A percentile compares a stretch with the other conserved stretches of the same genome.
Conservation (phyloP, 2,113 vertebrate genomes). For the Heptranchias perlo region DNA sequence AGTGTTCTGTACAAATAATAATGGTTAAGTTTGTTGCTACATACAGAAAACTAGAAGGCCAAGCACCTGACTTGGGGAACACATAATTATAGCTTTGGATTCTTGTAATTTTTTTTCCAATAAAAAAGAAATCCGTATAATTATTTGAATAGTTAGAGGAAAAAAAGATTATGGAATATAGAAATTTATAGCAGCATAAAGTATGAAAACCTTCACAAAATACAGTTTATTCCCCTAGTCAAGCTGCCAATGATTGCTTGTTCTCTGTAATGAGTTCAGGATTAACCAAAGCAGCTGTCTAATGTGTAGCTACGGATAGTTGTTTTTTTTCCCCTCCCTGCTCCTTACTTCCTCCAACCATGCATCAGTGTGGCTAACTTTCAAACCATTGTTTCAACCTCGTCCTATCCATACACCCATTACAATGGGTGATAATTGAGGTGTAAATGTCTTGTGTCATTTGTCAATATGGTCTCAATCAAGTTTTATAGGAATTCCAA, state of each 20-base stretch:
- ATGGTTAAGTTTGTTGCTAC: not conserved
- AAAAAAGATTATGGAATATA: not conserved
- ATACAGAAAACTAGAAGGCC: not conserved
- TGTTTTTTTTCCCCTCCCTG: not conserved
- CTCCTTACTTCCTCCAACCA: not conserved
- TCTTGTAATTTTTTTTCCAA: not conserved
- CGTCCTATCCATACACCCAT: not conserved
- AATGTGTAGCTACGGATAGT: not conserved
- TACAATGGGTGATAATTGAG: not conserved
- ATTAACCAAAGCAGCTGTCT: not conserved
- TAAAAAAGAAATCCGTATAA: not conserved
- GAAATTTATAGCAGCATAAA: not conserved
- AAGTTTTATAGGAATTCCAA: not conserved
- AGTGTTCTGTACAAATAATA: not conserved
- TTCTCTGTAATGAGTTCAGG: not conserved
- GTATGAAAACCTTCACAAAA: not conserved
- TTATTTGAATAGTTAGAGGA: not conserved
- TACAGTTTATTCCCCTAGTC: not conserved
- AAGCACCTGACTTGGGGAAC: not conserved
- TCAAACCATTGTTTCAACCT: slow-evolving; percentile 5
- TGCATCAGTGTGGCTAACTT: not conserved
- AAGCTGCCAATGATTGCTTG: not conserved
- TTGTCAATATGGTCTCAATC: not conserved
- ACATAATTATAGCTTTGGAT: not conserved
- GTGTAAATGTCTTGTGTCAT: not conserved